These are phyloP conservation scores for Aelia acuminata DNA, from an alignment of 2,888 invertebrate species.

Conservation along the genomic window DNA sequence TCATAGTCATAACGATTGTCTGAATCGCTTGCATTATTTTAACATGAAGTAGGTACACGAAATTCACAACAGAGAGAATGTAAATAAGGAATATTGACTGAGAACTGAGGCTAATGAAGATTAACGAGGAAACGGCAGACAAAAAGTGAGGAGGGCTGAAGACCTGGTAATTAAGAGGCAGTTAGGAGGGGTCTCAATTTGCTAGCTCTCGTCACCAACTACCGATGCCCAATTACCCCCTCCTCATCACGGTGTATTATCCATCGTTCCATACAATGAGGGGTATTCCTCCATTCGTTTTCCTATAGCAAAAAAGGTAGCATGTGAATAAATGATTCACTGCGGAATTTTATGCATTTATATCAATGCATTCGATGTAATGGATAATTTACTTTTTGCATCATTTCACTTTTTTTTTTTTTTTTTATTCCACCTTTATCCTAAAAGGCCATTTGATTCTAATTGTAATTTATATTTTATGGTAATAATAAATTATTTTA, in stretches of 20 bases:
- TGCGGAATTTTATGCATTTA: not conserved
- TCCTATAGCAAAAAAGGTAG: no score
- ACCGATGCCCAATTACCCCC: not conserved
- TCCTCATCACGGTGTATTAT: not conserved
- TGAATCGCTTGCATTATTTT: not conserved
- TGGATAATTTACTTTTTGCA: no score
- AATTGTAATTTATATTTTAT: no score
- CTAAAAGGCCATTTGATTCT: no score
- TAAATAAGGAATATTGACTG: slow-evolving; percentile 25
- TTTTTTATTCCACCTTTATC: no score
- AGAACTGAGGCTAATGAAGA: slow-evolving; percentile 37
- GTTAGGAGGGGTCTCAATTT: slow-evolving; percentile 10
- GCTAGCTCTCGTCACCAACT: slow-evolving; percentile 23
- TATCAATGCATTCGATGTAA: no score
- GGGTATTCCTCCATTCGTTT: no score
- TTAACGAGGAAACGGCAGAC: slow-evolving; percentile 21
- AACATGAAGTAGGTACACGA: not conserved
- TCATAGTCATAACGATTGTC: not conserved
- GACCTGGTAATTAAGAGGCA: slow-evolving; percentile 35
- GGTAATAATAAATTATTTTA: no score
- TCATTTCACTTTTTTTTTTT: no score
- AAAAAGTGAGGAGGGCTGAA: not conserved
- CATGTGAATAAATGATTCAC: not conserved
- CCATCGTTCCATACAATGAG: not conserved
- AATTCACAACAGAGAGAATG: not conserved